Evolutionary conservation across 2,113 vertebrate genomes (phyloP).

Genomic region (Lophotis ruficrista): DNA sequence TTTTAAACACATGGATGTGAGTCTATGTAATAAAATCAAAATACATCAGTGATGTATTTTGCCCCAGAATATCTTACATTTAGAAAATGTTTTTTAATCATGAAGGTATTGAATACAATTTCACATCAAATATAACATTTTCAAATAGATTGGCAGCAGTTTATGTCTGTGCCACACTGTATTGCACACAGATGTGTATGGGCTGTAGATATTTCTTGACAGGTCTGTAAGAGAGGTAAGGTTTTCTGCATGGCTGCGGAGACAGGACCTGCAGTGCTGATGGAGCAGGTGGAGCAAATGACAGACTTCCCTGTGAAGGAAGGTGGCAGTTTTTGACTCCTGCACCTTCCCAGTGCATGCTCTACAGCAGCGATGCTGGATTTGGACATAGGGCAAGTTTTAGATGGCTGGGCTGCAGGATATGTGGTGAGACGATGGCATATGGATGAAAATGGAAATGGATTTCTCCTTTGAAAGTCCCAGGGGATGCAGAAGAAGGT

Average conservation of each 20-base stretch:
- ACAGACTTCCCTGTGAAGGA: neutral
- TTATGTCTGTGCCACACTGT: no score
- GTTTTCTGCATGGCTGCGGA: neutral
- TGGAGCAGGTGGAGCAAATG: neutral
- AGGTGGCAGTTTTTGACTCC: neutral
- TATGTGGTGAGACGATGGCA: accelerated
- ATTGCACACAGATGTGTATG: accelerated
- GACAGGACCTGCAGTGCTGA: neutral
- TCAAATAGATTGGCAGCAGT: neutral
- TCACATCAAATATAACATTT: neutral
- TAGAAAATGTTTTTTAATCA: neutral
- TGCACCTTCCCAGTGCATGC: neutral
- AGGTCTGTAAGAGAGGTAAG: neutral
- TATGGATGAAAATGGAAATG: neutral
- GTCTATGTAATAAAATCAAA: neutral
- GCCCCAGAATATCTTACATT: neutral
- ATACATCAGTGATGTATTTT: neutral
- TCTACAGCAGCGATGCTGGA: accelerated
- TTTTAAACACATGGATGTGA: neutral
- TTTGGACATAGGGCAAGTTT: neutral
- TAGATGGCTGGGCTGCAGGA: accelerated
- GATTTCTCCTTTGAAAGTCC: neutral
- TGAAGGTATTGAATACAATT: neutral
- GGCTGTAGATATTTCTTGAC: neutral
- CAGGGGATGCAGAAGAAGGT: no score